Evolutionary conservation across 2,797 vertebrate genomes (phyloP), one percentile per base, ranked within the genome.

Genomic region (Lateolabrax maculatus): DNA sequence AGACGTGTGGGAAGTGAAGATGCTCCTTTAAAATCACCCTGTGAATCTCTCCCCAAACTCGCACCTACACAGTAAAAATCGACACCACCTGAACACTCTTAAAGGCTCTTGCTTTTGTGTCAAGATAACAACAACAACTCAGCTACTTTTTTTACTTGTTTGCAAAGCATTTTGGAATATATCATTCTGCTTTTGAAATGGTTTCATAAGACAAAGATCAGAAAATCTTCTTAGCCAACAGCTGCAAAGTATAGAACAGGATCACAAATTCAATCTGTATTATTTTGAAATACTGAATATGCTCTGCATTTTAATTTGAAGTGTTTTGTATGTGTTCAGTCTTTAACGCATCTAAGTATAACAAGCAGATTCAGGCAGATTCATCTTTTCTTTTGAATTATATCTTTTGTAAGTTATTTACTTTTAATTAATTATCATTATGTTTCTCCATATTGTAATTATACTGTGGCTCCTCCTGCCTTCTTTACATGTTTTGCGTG

Each of bases 1-100:
- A 43, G 27, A 29, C 2, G 1, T n/a, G 71, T 79, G 77, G 63
- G 49, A 43, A 31, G 71, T 49, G 19, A 61, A 63, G 41, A 18
- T n/a, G 41, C 43, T 51, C 27, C 51, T 66, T 44, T 49, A 57
- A 56, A 64, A 56, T 53, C 55, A 62, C 6, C 53, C 44, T 5
- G 25, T 31, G 58, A 37, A 62, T 46, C 37, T 55, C 27, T 64
- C 48, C 36, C 9, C 27, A 64, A 19, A 63, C 34, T 37, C 1
- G 3, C 62, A 53, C 46, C 27, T 43, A 41, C 55, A 23, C 29
- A 4, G 7, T 8, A 48, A 23, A 39, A 46, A 58, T 31, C 13
- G 23, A 41, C 19, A 49, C 25, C 31, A 18, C 15, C 44, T 31
- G 11, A 65, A 43, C 6, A 43, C 25, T 37, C 27, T 6, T 3